Evolutionary conservation across 2,113 vertebrate species (phyloP).

Genomic region (Gnathonemus longibarbis): DNA sequence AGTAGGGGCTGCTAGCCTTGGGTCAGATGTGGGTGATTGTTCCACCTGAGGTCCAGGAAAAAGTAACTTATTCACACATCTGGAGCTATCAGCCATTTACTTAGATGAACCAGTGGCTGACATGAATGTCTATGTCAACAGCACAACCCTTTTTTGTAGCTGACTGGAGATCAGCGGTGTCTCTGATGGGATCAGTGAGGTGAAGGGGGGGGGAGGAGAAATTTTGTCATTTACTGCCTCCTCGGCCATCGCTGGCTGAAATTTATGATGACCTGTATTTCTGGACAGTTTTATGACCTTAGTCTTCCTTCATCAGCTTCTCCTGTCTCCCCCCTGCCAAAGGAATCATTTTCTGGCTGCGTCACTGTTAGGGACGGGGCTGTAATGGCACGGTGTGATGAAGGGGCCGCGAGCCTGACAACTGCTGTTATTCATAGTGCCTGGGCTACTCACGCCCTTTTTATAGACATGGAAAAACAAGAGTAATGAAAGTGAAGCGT

Average conservation of each 20-base stretch:
- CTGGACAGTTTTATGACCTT: neutral
- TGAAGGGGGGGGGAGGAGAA: neutral
- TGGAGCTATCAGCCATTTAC: neutral
- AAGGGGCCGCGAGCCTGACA: neutral
- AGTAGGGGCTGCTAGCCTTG: neutral
- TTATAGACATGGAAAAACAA: slow-evolving; percentile 17
- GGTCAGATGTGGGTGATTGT: neutral
- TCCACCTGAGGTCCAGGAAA: neutral
- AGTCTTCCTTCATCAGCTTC: neutral
- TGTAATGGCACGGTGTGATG: neutral
- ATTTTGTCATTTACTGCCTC: neutral
- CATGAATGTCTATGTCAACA: neutral
- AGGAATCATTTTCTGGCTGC: neutral
- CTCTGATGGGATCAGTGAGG: neutral
- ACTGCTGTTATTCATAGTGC: slow-evolving; percentile 5
- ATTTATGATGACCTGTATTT: neutral
- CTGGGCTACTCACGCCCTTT: neutral
- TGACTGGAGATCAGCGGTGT: neutral
- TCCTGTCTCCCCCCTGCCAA: neutral
- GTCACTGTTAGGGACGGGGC: neutral
- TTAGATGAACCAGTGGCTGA: too few relatives aligned
- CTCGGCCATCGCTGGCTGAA: neutral
- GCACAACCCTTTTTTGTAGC: neutral
- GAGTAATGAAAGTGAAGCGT: slow-evolving; percentile 20
- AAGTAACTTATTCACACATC: neutral